These are phyloP conservation scores for Ochlodes sylvanus DNA, from an alignment of 2,888 invertebrate genomes.

Conservation along the genomic window DNA sequence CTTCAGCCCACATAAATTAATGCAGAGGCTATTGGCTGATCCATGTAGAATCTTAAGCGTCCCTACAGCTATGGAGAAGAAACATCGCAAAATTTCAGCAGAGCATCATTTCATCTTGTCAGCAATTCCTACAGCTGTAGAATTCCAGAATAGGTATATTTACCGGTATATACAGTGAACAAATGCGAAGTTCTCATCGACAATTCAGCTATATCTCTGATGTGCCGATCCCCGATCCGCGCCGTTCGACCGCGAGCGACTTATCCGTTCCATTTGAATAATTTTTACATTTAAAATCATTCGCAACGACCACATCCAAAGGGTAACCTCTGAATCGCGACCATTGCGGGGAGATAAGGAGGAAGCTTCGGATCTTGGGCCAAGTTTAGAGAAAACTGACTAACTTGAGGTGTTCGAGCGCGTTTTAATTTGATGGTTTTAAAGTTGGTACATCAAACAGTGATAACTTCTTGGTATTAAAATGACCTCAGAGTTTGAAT, in stretches of 20 bases:
- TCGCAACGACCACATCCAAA: slow-evolving; percentile 83
- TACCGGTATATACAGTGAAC: slow-evolving; percentile 10
- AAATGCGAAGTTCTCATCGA: slow-evolving; percentile 42
- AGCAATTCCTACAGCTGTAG: background rate
- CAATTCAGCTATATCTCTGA: slow-evolving; percentile 42
- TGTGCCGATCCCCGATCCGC: slow-evolving; percentile 67
- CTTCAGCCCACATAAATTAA: no score
- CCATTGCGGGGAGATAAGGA: slow-evolving; percentile 81
- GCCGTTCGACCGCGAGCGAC: slow-evolving; percentile 72
- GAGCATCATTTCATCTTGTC: no score
- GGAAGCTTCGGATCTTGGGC: slow-evolving; percentile 59
- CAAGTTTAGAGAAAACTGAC: slow-evolving; percentile 43
- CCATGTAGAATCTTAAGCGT: no score
- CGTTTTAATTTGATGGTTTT: background rate
- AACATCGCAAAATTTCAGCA: no score
- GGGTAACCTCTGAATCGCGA: slow-evolving; percentile 83
- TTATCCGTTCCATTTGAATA: slow-evolving; percentile 81
- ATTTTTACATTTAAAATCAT: slow-evolving; percentile 86
- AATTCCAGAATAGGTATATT: background rate
- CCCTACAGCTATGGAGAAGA: no score
- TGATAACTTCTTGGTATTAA: no score
- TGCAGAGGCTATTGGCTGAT: no score
- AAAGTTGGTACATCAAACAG: background rate
- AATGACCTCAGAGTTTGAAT: no score
- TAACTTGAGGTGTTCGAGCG: background rate